These are phyloP conservation scores for Nasonia oneida DNA, from an alignment of 2,888 invertebrate species.

Conservation along the genomic window DNA sequence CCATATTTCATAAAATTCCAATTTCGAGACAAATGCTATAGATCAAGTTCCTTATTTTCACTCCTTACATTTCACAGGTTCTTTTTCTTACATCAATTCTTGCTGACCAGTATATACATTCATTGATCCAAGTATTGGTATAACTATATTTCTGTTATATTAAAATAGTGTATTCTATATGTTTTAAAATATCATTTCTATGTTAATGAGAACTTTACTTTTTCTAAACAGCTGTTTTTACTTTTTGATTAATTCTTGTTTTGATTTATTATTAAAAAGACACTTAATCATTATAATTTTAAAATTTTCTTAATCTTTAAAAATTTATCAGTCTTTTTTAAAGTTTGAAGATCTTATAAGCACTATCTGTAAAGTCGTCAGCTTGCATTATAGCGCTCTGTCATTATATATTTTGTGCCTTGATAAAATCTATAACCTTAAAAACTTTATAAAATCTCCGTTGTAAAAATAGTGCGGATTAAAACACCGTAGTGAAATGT, in stretches of 20 bases:
- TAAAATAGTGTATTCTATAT: conserved; percentile 41
- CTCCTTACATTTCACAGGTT: conserved; percentile 63
- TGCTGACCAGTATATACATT: not conserved
- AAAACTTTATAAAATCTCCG: conserved; percentile 22
- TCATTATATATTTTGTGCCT: conserved; percentile 39
- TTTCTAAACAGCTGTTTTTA: not conserved
- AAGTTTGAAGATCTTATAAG: conserved; percentile 38
- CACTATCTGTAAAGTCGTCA: conserved; percentile 36
- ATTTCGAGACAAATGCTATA: conserved; percentile 3
- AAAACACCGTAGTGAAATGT: conserved; percentile 59
- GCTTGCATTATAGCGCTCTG: conserved; percentile 21
- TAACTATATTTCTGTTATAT: conserved; percentile 26
- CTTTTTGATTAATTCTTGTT: conserved; percentile 2
- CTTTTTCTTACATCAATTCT: conserved; percentile 1
- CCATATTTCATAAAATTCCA: conserved; percentile 35
- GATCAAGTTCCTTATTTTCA: conserved; percentile 36
- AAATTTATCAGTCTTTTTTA: conserved; percentile 59
- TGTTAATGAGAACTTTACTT: conserved; percentile 3
- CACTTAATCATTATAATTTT: conserved; percentile 32
- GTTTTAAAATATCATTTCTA: conserved; percentile 37
- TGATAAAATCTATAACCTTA: conserved; percentile 11
- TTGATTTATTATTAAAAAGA: conserved; percentile 32
- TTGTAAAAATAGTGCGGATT: conserved; percentile 5
- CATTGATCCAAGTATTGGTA: not conserved
- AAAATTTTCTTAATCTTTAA: conserved; percentile 31